Base-by-base conservation (phyloP, 2,113 vertebrate genomes). In the Urocolius indicus region DNA sequence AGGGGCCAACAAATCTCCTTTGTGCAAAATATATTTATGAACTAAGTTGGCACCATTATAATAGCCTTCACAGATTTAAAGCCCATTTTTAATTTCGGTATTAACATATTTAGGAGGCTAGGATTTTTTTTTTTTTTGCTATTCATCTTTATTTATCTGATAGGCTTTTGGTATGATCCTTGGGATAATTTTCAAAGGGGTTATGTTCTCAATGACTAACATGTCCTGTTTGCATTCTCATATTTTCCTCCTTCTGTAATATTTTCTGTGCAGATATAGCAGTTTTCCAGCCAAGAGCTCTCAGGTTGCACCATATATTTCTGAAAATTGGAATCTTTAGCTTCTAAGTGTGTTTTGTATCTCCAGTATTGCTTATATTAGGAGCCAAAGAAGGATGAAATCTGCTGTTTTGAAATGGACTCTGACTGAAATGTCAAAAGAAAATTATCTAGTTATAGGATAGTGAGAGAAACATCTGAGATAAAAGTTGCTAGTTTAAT, bases 401-500 rank as follows among this genome's bases (percentile, higher is more conserved):
- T 18, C 21, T 86, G 38, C 17, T 77, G 43, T 63, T 96, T 83
- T 71, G 82, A 93, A 90, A 85, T 57, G 16, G 16, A 80, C 11
- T 80, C 83, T 92, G 67, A 76, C 46, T 62, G 58, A 90, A 95
- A 85, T 80, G 58, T 91, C 84, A 51, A 58, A 91, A 78, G 73
- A 78, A 87, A 94, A 76, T 87, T 67, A 79, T 17, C 54, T 73
- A 62, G 23, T 82, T 95, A 54, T 32, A 80, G 85, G 74, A 77
- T 24, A 51, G 52, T 38, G 21, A 93, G 43, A 66, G 54, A 90
- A 91, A 93, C 34, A 69, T 83, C 45, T 66, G 46, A 93, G 29
- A 79, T 69, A 85, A 90, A 87, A 88, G 83, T 91, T 87, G 13
- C 81, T 77, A 69, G 61, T 82, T 95, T 95, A 91, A 38, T 91